Conservation (phyloP, 2,888 invertebrate genomes). For the Brachypalpus laphriformis region DNA sequence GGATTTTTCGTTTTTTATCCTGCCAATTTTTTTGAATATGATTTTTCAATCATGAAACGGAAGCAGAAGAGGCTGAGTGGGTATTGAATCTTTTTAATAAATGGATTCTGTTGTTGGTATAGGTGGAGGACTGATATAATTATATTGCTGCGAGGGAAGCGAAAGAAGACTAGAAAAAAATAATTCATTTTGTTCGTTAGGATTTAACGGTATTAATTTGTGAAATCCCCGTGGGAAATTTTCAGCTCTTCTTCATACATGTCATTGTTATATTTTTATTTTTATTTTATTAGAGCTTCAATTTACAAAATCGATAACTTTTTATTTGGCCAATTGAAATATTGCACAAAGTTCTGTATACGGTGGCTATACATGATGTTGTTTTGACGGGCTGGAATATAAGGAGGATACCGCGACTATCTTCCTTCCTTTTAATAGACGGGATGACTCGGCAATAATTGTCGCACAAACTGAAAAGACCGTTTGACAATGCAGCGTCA, state of each 20-base stretch:
- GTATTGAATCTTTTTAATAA: neutral
- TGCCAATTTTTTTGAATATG: neutral
- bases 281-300: neutral
- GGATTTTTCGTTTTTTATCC: neutral
- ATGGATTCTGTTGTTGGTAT: neutral
- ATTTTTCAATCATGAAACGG: neutral
- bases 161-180: neutral
- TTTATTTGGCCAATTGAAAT: too few species aligned
- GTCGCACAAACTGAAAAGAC: too few species aligned
- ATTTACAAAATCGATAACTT: slow-evolving; percentile 10
- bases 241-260: slow-evolving; percentile 1
- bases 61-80: neutral
- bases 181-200: slow-evolving; percentile 17
- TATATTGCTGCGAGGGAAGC: neutral
- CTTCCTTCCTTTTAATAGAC: too few species aligned
- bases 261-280: neutral
- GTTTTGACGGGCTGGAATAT: too few species aligned
- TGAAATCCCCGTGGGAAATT: slow-evolving; percentile 33
- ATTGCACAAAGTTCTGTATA: too few species aligned
- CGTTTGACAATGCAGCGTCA: too few species aligned
- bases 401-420: too few species aligned
- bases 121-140: neutral
- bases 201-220: slow-evolving; percentile 22
- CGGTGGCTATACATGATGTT: too few species aligned
- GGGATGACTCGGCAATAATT: too few species aligned